Conservation (phyloP, 2,888 invertebrate genomes). For the Drosophila mimica region DNA sequence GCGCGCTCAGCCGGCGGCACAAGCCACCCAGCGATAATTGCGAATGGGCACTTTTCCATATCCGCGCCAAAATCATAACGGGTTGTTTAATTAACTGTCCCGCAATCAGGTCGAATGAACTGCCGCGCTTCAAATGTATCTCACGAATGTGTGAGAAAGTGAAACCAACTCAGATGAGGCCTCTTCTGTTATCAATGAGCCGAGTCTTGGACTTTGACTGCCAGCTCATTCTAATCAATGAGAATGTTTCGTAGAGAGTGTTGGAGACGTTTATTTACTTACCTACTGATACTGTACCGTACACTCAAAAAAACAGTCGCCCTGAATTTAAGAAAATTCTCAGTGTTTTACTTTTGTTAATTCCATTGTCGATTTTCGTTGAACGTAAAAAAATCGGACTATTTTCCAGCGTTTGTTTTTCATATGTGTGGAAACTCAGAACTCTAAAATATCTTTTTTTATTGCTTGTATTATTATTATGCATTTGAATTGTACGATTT, state of each 20-base stretch:
- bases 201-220: conserved; percentile 61
- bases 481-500: neutral
- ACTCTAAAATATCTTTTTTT: neutral
- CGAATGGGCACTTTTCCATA: conserved; percentile 19
- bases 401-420: neutral
- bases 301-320: neutral
- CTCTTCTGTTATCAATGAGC: conserved; percentile 39
- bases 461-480: neutral
- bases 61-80: conserved; percentile 45
- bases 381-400: neutral
- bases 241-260: neutral
- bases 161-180: conserved; percentile 8
- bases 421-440: neutral
- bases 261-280: neutral
- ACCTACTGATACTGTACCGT: neutral
- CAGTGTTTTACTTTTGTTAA: neutral
- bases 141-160: conserved; percentile 31
- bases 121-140: conserved; percentile 26
- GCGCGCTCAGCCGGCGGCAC: conserved; percentile 55
- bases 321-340: neutral
- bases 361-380: neutral
- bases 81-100: neutral
- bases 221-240: conserved; percentile 56
- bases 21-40: neutral
- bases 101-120: neutral